Evolutionary conservation across 92 coral and sea anemone species (phyloP), one percentile per base, ranked within the genome.

Genomic region (Zoanthus sociatus): DNA sequence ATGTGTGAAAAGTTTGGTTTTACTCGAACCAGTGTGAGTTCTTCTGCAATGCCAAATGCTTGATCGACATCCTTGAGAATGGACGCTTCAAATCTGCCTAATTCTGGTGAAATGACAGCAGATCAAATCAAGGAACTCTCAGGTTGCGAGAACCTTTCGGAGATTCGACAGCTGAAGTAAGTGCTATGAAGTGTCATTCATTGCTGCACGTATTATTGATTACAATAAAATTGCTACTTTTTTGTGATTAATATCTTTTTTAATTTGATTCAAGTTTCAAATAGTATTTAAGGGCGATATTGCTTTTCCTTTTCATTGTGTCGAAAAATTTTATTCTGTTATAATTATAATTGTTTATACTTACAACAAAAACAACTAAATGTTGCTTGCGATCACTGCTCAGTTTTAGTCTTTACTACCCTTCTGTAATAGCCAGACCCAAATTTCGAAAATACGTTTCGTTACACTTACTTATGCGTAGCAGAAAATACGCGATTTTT

Each of bases 131-230:
- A 87, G 44, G 90, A 92, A 67, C 79, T 94, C 46, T 87, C 90
- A 84, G 94, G 96, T 74, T 72, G 87, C 69, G 87, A 93, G 33
- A 74, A 88, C 53, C 78, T 97, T 89, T 92, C 94, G 14, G 93
- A 95, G 90, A 88, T 97, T 71, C 86, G 87, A 58, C 91, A 89
- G 45, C 86, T 97, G 51, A 92, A 93, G 98, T 95, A 51, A 88
- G 93, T 73, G 20, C 33, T 58, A 51, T 73, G 14, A 79, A 13
- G 56, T 47, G 74, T 63, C 21, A 8, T 56, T 61, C 10, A 17
- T 21, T 48, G 15, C 47, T 44, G n/a, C n/a, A n/a, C n/a, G 60
- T 47, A 55, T 17, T 17, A 12, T 26, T 50, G 54, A 50, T 50
- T 45, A 16, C 78, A 56, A 48, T 44, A 32, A 72, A 33, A 72